Conservation (phyloP, 2,113 vertebrate species). For the Ondatra zibethicus region DNA sequence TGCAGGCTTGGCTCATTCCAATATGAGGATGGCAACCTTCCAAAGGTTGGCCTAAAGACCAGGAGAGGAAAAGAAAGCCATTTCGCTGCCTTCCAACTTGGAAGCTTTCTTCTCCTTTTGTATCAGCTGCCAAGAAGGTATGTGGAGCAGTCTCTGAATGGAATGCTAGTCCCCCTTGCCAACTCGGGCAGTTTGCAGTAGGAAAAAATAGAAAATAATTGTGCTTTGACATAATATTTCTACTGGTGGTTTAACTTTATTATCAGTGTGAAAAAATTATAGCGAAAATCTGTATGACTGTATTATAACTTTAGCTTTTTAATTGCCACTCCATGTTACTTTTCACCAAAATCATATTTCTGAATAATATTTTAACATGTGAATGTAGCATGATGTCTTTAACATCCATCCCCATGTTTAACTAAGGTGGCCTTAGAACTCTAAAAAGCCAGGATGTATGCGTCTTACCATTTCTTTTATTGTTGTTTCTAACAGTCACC, state of each 20-base stretch:
- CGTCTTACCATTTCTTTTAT: neutral
- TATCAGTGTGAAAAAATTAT: constrained; percentile 9
- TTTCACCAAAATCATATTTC: neutral
- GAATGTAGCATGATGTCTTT: neutral
- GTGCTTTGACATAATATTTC: constrained; percentile 36
- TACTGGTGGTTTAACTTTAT: constrained; percentile 26
- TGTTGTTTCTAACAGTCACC: neutral
- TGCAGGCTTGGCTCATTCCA: neutral
- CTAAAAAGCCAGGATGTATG: neutral
- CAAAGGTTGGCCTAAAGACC: neutral
- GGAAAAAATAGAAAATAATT: constrained; percentile 50
- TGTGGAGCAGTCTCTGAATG: neutral
- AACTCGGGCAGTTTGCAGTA: neutral
- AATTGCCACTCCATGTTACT: neutral
- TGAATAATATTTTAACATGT: neutral
- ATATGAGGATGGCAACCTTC: constrained; percentile 23
- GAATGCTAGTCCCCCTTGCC: neutral
- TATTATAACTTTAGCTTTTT: neutral
- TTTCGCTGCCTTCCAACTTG: neutral
- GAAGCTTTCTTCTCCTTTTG: constrained; percentile 16
- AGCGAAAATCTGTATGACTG: neutral
- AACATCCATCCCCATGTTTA: neutral
- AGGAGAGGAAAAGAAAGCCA: neutral
- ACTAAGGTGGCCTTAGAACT: neutral
- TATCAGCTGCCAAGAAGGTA: neutral